Percentiles rank a stretch among this genome's conserved stretches.
Conservation (phyloP, 2,113 vertebrate species). For the Xenopus borealis region DNA sequence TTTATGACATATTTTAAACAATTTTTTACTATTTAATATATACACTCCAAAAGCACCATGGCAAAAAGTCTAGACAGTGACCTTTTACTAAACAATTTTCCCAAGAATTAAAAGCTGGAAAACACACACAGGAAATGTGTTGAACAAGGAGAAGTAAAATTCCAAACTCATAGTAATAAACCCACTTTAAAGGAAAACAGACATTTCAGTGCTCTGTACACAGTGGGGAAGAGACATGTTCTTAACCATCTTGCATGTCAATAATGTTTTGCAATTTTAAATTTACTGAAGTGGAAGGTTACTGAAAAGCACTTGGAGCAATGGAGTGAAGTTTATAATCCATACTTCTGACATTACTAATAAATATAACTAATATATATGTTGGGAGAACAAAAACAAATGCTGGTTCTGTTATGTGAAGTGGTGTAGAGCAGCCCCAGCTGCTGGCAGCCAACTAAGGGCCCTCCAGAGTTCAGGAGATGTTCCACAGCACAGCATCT, state of each 20-base stretch:
- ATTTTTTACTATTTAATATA: no score
- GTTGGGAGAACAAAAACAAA: not conserved
- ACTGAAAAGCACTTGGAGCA: not conserved
- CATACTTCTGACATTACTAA: not conserved
- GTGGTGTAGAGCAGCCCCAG: slow-evolving; percentile 17
- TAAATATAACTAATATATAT: not conserved
- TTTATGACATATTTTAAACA: no score
- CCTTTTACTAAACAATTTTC: no score
- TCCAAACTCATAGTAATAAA: not conserved
- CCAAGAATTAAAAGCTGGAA: not conserved
- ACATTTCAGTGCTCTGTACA: not conserved
- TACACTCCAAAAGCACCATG: no score
- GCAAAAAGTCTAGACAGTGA: no score
- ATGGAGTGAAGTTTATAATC: not conserved
- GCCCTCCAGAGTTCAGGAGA: not conserved
- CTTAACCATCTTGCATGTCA: no score
- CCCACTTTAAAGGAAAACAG: not conserved
- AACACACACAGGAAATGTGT: not conserved
- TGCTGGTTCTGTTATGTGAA: slow-evolving; percentile 14
- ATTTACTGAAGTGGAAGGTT: not conserved
- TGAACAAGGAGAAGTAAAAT: not conserved
- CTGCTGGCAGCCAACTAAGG: slow-evolving; percentile 15
- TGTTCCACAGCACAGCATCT: not conserved
- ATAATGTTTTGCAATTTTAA: no score
- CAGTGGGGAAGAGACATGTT: no score